Conservation (phyloP, 1,140 invertebrate species). For the Trichonephila clavata region DNA sequence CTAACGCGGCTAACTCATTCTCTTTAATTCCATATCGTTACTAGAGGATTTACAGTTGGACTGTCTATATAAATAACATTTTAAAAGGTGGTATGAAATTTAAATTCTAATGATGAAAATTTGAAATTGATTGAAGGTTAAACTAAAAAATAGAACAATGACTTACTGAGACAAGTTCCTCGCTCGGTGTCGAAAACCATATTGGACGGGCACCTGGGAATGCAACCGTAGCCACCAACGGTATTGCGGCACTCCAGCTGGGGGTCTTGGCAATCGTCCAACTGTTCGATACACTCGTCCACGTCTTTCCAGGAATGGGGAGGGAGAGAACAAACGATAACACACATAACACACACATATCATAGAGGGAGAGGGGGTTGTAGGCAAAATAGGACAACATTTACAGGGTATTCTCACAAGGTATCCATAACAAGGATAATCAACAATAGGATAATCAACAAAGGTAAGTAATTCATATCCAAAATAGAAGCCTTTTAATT, state of each 20-base stretch:
- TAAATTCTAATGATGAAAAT: no score
- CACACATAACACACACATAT: background rate
- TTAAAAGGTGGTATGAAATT: background rate
- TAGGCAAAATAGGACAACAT: background rate
- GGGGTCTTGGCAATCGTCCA: conserved; percentile 83
- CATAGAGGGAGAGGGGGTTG: no score
- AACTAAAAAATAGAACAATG: background rate
- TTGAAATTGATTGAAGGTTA: background rate
- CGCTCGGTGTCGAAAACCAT: conserved; percentile 5
- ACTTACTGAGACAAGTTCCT: conserved; percentile 9
- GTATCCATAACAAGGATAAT: no score
- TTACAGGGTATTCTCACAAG: no score
- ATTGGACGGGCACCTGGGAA: conserved; percentile 78
- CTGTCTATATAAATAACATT: background rate
- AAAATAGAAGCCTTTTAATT: no score
- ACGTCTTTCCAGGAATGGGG: conserved; percentile 82
- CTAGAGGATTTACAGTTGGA: background rate
- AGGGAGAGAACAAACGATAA: background rate
- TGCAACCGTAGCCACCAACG: conserved; percentile 86
- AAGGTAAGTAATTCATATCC: no score
- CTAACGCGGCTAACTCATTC: no score
- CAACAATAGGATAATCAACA: no score
- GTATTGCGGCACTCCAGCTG: conserved; percentile 95
- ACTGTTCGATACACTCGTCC: conserved; percentile 92
- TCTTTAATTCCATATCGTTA: no score